Evolutionary conservation across 2,113 vertebrate species (phyloP).

Genomic region (Poeciliopsis prolifica): DNA sequence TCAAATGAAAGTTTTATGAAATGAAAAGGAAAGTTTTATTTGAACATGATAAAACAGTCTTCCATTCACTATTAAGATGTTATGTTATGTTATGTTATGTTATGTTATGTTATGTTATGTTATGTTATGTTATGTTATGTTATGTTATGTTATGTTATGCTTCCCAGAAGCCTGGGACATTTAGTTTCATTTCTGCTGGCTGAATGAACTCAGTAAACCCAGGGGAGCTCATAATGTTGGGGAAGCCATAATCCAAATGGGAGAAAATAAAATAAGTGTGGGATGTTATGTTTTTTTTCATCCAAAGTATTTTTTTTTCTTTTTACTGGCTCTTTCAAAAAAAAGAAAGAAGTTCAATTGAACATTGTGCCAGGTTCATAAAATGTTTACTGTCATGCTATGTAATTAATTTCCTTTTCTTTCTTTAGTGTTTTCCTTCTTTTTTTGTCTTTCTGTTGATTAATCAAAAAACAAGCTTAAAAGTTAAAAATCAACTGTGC

Average conservation of each 20-base stretch:
- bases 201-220: slow-evolving; percentile 6
- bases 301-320: neutral
- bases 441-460: neutral
- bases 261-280: neutral
- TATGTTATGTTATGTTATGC: neutral
- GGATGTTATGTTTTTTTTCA: neutral
- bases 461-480: neutral
- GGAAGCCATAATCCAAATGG: slow-evolving; percentile 11
- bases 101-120: neutral
- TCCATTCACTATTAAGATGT: too few species aligned
- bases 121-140: neutral
- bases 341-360: too few species aligned
- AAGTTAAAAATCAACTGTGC: neutral
- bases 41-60: too few species aligned
- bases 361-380: too few species aligned
- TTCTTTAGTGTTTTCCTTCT: neutral
- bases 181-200: neutral
- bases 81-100: neutral
- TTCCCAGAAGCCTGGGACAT: neutral
- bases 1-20: too few species aligned
- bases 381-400: neutral
- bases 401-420: neutral
- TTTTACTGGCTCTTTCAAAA: neutral
- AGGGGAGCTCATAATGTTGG: slow-evolving; percentile 5
- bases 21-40: too few species aligned